phyloP scores from a whole-genome alignment of 2,888 invertebrate genomes.

The Eilema depressum region DNA sequence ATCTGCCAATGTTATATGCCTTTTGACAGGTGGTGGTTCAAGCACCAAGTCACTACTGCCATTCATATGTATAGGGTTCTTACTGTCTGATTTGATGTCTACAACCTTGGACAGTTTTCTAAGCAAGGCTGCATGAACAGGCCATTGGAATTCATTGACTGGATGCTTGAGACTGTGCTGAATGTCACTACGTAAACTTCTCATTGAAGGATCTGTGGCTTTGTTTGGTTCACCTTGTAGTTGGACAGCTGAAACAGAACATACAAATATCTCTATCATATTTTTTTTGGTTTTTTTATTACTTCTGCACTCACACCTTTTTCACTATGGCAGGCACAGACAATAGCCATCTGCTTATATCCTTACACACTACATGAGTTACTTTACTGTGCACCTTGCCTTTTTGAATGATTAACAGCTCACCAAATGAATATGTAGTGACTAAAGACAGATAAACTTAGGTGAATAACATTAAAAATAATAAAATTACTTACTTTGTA shows the following conservation, averaged over 20 bases:
- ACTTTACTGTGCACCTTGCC: too few species aligned
- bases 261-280: neutral
- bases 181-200: conserved; percentile 77
- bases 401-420: too few species aligned
- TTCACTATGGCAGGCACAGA: too few species aligned
- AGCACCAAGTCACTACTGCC: conserved; percentile 70
- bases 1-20: conserved; percentile 74
- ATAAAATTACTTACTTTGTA: conserved; percentile 90
- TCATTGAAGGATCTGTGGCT: conserved; percentile 80
- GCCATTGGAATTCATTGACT: conserved; percentile 72
- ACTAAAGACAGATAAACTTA: neutral
- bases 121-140: conserved; percentile 76
- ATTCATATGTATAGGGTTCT: conserved; percentile 73
- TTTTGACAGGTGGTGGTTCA: conserved; percentile 63
- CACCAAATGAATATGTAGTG: too few species aligned
- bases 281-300: neutral
- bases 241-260: conserved; percentile 72
- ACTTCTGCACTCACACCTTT: neutral
- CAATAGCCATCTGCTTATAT: too few species aligned
- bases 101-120: conserved; percentile 81
- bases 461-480: neutral
- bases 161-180: conserved; percentile 71
- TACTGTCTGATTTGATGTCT: conserved; percentile 77
- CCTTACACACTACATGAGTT: too few species aligned
- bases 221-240: conserved; percentile 81